phyloP scores from a whole-genome alignment of 2,113 vertebrate species.

The Leptobrachium ailaonicum region DNA sequence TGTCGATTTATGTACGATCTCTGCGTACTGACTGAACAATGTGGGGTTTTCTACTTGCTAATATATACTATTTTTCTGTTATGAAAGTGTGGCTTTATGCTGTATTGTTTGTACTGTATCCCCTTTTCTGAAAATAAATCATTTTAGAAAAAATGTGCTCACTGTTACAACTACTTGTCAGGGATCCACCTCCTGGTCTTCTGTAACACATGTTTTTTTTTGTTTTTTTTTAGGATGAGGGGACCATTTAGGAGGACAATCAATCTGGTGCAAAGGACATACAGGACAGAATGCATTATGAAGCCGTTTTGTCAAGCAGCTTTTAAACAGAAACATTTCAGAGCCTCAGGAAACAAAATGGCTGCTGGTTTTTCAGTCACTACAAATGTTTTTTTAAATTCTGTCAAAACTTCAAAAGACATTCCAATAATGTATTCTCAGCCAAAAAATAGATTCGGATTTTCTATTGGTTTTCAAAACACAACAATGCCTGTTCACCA shows the following conservation, averaged over 20 bases:
- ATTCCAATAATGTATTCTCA: neutral
- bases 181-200: too few relatives aligned
- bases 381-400: neutral
- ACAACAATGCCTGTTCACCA: neutral
- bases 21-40: too few relatives aligned
- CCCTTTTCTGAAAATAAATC: too few relatives aligned
- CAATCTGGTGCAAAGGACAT: constrained; percentile 22
- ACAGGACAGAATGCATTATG: constrained; percentile 36
- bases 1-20: too few relatives aligned
- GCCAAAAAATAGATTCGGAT: too few relatives aligned
- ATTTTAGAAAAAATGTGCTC: too few relatives aligned
- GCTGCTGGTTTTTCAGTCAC: neutral
- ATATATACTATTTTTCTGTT: too few relatives aligned
- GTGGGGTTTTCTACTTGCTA: too few relatives aligned
- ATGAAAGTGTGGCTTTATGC: too few relatives aligned
- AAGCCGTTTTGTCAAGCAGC: neutral
- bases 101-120: too few relatives aligned
- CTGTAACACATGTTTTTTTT: constrained; percentile 27
- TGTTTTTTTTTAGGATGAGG: constrained; percentile 60
- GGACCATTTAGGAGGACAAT: constrained; percentile 50
- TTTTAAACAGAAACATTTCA: constrained; percentile 16
- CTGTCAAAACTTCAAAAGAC: neutral
- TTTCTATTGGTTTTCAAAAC: neutral
- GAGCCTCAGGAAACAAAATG: neutral
- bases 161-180: too few relatives aligned